phyloP scores from a whole-genome alignment of 2,888 invertebrate genomes.

The Bedellia somnulentella region DNA sequence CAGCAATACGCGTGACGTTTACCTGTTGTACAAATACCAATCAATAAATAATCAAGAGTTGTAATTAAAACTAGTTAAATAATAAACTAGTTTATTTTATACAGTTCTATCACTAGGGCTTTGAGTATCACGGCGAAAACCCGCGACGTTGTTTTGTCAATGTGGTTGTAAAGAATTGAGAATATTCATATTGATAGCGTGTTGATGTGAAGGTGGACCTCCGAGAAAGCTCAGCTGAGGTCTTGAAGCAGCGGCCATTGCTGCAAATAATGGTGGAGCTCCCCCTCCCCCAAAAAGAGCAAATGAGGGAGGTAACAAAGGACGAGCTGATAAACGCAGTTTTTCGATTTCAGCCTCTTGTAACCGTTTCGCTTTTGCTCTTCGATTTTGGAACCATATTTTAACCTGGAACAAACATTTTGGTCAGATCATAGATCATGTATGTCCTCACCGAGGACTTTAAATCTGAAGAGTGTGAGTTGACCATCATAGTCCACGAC shows the following conservation, averaged over 20 bases:
- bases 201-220: conserved; percentile 54
- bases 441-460: too few species aligned
- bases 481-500: too few species aligned
- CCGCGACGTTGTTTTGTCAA: conserved; percentile 51
- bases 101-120: conserved; percentile 3
- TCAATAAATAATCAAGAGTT: too few species aligned
- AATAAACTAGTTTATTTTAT: conserved; percentile 4
- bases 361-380: conserved; percentile 94
- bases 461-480: too few species aligned
- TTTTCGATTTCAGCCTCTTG: conserved; percentile 96
- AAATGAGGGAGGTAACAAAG: conserved; percentile 73
- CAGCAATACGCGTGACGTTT: too few species aligned
- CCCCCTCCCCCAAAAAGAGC: conserved; percentile 69
- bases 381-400: conserved; percentile 90
- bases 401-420: conserved; percentile 69
- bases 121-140: conserved; percentile 30
- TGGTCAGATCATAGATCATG: not conserved
- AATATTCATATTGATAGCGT: conserved; percentile 58
- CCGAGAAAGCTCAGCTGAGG: conserved; percentile 64
- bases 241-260: conserved; percentile 65
- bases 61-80: not conserved
- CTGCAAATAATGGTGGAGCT: conserved; percentile 68
- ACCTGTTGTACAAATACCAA: too few species aligned
- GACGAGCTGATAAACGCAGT: conserved; percentile 80
- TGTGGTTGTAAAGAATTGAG: conserved; percentile 61